phyloP scores from a whole-genome alignment of 2,888 invertebrate genomes.

The Muscina levida region DNA sequence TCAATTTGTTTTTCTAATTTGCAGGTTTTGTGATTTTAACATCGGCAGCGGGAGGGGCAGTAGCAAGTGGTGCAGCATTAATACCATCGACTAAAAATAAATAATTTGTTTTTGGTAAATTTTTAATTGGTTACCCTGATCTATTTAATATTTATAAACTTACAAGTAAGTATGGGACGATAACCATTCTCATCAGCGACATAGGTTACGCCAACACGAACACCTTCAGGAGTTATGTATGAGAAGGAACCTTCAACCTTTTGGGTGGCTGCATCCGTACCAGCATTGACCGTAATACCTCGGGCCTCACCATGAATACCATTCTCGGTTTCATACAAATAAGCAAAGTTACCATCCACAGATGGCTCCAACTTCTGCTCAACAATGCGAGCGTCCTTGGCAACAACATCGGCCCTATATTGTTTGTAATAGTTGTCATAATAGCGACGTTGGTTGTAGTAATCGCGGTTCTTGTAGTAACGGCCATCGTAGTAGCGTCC shows the following conservation, averaged over 20 bases:
- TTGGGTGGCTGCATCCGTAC: slow-evolving; percentile 68
- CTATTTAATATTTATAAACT: too few species aligned
- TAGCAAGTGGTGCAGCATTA: slow-evolving; percentile 70
- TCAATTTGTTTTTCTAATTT: slow-evolving; percentile 3
- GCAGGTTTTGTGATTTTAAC: slow-evolving; percentile 66
- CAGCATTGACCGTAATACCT: slow-evolving; percentile 68
- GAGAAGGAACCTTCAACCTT: slow-evolving; percentile 76
- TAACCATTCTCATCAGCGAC: slow-evolving; percentile 76
- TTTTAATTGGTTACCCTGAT: neutral
- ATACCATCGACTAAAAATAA: slow-evolving; percentile 70
- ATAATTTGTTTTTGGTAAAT: neutral
- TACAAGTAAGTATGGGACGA: slow-evolving; percentile 75
- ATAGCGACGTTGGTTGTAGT: slow-evolving; percentile 72
- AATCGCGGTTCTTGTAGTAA: slow-evolving; percentile 71
- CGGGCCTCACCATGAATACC: slow-evolving; percentile 76
- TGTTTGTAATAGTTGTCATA: slow-evolving; percentile 72
- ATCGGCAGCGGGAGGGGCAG: slow-evolving; percentile 70
- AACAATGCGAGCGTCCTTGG: slow-evolving; percentile 71
- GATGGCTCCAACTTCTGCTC: slow-evolving; percentile 68
- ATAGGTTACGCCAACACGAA: slow-evolving; percentile 75
- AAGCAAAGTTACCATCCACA: slow-evolving; percentile 72
- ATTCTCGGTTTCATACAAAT: slow-evolving; percentile 76
- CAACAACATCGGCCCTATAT: slow-evolving; percentile 71
- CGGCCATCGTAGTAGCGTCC: slow-evolving; percentile 70
- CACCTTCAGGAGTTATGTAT: slow-evolving; percentile 75